Evolutionary conservation across 2,113 vertebrate genomes (phyloP).

Genomic region (Thunnus thynnus): DNA sequence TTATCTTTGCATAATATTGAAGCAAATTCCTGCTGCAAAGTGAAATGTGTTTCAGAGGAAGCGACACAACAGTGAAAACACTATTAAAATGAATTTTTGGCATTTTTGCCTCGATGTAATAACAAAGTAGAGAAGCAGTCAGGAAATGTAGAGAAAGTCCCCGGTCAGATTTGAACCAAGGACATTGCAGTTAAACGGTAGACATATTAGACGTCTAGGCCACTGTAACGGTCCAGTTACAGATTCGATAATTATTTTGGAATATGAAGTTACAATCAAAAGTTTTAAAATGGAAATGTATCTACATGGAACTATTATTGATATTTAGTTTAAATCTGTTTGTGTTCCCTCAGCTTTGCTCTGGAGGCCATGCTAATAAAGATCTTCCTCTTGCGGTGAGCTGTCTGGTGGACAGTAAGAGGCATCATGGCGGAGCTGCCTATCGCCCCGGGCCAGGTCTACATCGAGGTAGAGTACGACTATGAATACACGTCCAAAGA

Average conservation of each 20-base stretch:
- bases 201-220: not conserved
- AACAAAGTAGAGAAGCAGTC: no score
- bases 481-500: constrained; percentile 95
- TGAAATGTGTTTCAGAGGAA: no score
- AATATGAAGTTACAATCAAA: not conserved
- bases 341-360: constrained; percentile 42
- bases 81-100: no score
- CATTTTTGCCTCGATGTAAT: no score
- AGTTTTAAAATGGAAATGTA: not conserved
- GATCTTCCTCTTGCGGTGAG: constrained; percentile 57
- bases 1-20: no score
- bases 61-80: no score
- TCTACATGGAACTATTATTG: not conserved
- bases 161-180: no score
- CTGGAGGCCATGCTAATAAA: constrained; percentile 83
- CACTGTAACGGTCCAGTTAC: no score
- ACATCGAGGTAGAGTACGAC: constrained; percentile 96
- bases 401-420: constrained; percentile 74
- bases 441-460: constrained; percentile 88
- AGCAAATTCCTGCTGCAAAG: no score
- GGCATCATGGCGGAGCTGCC: constrained; percentile 85
- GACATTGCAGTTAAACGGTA: no score
- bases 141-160: no score
- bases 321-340: not conserved
- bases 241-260: not conserved